Evolutionary conservation across 2,113 vertebrate genomes (phyloP).

Genomic region (Strix uralensis): DNA sequence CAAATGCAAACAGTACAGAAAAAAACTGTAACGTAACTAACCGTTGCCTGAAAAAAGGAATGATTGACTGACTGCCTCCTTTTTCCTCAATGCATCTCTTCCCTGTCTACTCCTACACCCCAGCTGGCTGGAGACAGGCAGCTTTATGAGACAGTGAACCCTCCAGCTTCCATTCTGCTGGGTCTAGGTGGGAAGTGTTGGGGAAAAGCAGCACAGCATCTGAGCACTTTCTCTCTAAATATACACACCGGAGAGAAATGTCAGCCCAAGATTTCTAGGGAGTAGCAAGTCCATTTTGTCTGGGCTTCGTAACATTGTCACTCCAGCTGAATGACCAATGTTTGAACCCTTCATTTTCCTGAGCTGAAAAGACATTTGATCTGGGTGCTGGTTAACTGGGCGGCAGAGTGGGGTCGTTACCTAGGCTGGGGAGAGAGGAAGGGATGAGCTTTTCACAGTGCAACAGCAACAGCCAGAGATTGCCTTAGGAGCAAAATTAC

Average conservation of each 20-base stretch:
- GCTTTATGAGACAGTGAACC: slow-evolving; percentile 47
- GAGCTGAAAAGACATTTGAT: background rate
- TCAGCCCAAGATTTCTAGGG: background rate
- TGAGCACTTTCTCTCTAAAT: background rate
- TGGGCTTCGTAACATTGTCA: background rate
- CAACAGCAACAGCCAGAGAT: background rate
- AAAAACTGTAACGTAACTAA: slow-evolving; percentile 56
- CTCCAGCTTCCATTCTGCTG: background rate
- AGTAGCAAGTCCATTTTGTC: background rate
- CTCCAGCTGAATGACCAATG: fast-evolving
- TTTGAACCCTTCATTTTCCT: background rate
- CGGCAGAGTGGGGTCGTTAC: background rate
- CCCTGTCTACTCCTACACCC: slow-evolving; percentile 36
- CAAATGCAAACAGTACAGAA: slow-evolving; percentile 30
- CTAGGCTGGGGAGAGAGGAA: background rate
- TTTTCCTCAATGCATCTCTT: slow-evolving; percentile 42
- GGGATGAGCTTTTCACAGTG: background rate
- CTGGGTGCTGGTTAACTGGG: background rate
- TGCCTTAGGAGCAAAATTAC: background rate
- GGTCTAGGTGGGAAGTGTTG: background rate
- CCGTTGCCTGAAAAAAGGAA: slow-evolving; percentile 78
- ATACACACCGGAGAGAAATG: background rate
- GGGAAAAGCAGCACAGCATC: background rate
- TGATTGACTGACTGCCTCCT: slow-evolving; percentile 79
- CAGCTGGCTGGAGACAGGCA: slow-evolving; percentile 56